Percentiles rank a stretch among this genome's conserved stretches.
phyloP scores from a whole-genome alignment of 2,113 vertebrate species.

The Progne subis region DNA sequence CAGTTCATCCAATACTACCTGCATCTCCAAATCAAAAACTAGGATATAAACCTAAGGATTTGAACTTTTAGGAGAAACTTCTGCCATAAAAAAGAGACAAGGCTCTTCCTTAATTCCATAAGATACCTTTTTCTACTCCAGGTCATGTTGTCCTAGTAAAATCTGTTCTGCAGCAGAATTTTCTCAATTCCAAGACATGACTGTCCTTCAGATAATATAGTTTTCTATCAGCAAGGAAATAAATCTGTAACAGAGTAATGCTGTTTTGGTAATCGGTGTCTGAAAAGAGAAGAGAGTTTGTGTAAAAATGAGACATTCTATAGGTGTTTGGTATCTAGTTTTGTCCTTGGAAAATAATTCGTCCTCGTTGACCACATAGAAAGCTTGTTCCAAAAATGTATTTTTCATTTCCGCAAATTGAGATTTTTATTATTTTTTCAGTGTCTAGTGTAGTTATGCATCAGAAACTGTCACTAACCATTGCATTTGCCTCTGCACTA shows the following conservation, averaged over 20 bases:
- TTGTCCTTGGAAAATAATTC: not conserved
- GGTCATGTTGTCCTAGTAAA: not conserved
- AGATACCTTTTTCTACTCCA: not conserved
- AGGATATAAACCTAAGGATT: not conserved
- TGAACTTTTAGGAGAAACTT: not conserved
- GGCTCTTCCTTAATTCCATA: not conserved
- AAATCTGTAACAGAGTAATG: not conserved
- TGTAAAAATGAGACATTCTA: not conserved
- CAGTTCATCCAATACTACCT: not conserved
- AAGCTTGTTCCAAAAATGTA: not conserved
- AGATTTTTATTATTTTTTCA: not conserved
- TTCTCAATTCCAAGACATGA: not conserved
- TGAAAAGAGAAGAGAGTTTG: not conserved
- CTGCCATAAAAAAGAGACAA: not conserved
- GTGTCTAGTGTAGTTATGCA: not conserved
- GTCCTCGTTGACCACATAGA: not conserved
- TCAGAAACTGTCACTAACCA: not conserved
- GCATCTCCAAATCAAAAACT: not conserved
- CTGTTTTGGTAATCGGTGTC: not conserved
- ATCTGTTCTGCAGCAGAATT: not conserved
- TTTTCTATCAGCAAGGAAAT: not conserved
- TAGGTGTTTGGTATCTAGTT: not conserved
- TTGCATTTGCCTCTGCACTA: not conserved
- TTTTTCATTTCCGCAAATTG: not conserved
- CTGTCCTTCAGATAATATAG: not conserved